Evolutionary conservation across 2,113 vertebrate species (phyloP).

Genomic region (Marmota flaviventris): DNA sequence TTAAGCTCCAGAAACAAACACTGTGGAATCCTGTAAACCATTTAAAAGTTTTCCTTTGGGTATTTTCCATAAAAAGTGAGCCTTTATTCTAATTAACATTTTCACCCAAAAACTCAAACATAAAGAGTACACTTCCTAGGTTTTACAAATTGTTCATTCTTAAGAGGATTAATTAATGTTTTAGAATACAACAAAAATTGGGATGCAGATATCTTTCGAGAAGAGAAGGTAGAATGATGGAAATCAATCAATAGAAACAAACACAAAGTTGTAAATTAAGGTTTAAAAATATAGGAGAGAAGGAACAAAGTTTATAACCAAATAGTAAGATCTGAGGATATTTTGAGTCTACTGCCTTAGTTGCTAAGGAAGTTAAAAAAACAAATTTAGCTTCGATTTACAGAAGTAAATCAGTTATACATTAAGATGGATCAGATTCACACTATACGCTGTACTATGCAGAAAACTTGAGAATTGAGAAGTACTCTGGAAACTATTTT

Average conservation of each 20-base stretch:
- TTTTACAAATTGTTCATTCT: neutral
- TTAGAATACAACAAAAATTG: neutral
- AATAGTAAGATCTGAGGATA: neutral
- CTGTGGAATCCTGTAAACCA: neutral
- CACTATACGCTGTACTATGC: neutral
- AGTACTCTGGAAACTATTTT: neutral
- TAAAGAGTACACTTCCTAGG: neutral
- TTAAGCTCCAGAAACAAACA: neutral
- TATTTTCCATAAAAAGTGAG: neutral
- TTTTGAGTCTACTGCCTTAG: neutral
- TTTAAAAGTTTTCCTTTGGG: neutral
- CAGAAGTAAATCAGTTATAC: neutral
- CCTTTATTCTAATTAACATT: constrained; percentile 1
- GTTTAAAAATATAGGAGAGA: neutral
- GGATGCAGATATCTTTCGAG: constrained; percentile 1
- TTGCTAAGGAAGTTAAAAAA: constrained; percentile 18
- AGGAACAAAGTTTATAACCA: neutral
- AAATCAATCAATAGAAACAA: constrained; percentile 14
- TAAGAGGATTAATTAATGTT: constrained; percentile 27
- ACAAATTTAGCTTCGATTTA: constrained; percentile 8
- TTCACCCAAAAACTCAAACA: constrained; percentile 3
- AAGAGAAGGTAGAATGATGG: neutral
- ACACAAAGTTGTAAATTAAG: constrained; percentile 47
- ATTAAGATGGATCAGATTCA: neutral
- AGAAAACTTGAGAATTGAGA: constrained; percentile 11